Evolutionary conservation across 2,797 vertebrate genomes (phyloP).

Genomic region (Apogon talboti): DNA sequence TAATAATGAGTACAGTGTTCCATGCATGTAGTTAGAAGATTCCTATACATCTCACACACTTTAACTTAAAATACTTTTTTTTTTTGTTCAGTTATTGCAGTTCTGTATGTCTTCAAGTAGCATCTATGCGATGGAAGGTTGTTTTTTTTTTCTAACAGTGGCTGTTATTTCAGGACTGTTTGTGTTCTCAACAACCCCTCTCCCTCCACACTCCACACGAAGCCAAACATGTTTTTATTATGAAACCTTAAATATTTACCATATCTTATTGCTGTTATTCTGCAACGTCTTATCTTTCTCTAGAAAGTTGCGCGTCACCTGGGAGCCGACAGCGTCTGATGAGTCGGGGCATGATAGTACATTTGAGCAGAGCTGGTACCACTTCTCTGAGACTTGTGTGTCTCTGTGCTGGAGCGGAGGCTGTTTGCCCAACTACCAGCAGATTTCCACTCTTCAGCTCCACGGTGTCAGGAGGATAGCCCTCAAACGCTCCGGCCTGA

Average conservation of each 20-base stretch:
- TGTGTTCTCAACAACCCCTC: neutral
- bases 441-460: slow-evolving; percentile 84
- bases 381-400: slow-evolving; percentile 85
- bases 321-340: slow-evolving; percentile 86
- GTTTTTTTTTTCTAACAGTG: neutral
- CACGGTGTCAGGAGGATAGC: slow-evolving; percentile 84
- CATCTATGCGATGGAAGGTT: neutral
- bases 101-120: neutral
- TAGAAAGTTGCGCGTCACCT: slow-evolving; percentile 77
- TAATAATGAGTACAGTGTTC: too few species aligned
- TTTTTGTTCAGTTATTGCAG: slow-evolving; percentile 1
- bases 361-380: slow-evolving; percentile 76
- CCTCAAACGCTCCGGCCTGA: slow-evolving; percentile 65
- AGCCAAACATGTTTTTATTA: neutral
- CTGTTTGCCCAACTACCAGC: slow-evolving; percentile 75
- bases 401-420: slow-evolving; percentile 83
- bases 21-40: too few species aligned
- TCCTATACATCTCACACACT: too few species aligned
- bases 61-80: slow-evolving; percentile 19
- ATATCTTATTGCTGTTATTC: neutral
- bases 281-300: slow-evolving; percentile 21
- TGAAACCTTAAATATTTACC: neutral
- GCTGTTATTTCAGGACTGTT: slow-evolving; percentile 4
- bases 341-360: slow-evolving; percentile 74
- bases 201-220: neutral